Conservation (phyloP, 1,140 invertebrate genomes). For the Drosophila sechellia region DNA sequence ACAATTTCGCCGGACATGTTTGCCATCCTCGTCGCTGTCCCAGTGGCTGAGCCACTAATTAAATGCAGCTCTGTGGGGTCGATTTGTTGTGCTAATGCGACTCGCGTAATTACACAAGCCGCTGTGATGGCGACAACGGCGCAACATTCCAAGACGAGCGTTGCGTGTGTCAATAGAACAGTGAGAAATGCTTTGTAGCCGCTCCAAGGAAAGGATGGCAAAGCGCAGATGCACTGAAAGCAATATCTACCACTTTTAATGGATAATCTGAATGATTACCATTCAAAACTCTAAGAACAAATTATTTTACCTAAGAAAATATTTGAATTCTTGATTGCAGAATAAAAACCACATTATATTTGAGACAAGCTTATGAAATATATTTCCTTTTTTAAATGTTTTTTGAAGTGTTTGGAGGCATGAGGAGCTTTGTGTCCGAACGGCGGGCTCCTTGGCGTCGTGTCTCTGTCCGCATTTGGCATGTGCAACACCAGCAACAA, state of each 20-base stretch:
- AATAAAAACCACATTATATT: too few species aligned
- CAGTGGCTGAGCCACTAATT: slow-evolving; percentile 57
- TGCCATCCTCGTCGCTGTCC: slow-evolving; percentile 13
- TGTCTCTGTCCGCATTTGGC: slow-evolving; percentile 72
- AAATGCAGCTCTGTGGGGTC: slow-evolving; percentile 72
- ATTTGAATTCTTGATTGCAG: too few species aligned
- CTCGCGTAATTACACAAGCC: slow-evolving; percentile 68
- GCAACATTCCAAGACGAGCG: slow-evolving; percentile 72
- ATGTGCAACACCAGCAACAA: slow-evolving; percentile 67
- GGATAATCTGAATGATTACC: too few species aligned
- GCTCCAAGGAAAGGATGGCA: slow-evolving; percentile 9
- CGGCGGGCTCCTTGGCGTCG: slow-evolving; percentile 67
- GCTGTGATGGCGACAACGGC: slow-evolving; percentile 51
- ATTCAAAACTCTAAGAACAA: too few species aligned
- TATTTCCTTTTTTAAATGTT: background rate
- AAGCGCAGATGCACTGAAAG: background rate
- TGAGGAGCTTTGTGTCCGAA: slow-evolving; percentile 19
- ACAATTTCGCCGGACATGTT: slow-evolving; percentile 71
- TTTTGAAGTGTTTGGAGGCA: slow-evolving; percentile 2
- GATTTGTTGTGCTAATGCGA: slow-evolving; percentile 78
- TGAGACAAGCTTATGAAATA: too few species aligned
- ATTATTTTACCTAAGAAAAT: too few species aligned
- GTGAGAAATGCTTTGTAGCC: slow-evolving; percentile 61
- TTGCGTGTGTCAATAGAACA: slow-evolving; percentile 77
- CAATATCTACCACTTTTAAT: too few species aligned